phyloP scores from a whole-genome alignment of 2,797 vertebrate genomes.

The Siniperca scherzeri region DNA sequence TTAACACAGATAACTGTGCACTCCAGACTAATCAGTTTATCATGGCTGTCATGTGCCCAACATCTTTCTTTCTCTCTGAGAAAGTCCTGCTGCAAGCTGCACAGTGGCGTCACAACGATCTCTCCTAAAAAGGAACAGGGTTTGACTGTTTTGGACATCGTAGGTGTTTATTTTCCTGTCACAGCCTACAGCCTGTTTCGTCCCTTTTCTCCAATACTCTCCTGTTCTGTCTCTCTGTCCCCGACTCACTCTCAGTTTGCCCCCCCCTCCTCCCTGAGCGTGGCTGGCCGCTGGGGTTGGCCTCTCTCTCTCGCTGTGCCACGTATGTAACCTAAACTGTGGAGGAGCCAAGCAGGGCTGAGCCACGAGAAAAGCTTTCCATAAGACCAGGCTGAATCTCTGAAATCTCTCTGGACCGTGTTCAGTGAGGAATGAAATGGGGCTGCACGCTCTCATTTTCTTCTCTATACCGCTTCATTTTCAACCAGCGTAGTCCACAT shows the following conservation, averaged over 20 bases:
- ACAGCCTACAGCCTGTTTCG: conserved; percentile 64
- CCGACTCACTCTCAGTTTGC: conserved; percentile 51
- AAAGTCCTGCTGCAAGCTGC: conserved; percentile 32
- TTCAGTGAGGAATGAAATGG: conserved; percentile 48
- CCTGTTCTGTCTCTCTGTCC: conserved; percentile 45
- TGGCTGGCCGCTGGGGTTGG: conserved; percentile 49
- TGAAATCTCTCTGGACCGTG: conserved; percentile 46
- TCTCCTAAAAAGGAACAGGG: not conserved
- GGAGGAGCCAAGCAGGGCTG: conserved; percentile 54
- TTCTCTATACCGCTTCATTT: conserved; percentile 8
- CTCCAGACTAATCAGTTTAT: conserved; percentile 35
- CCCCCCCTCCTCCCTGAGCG: conserved; percentile 8
- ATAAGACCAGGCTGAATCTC: conserved; percentile 43
- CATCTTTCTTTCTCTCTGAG: conserved; percentile 5
- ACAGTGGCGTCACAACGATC: not conserved
- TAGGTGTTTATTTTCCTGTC: conserved; percentile 70
- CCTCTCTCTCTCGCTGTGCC: conserved; percentile 58
- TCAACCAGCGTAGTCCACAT: not conserved
- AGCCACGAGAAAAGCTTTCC: conserved; percentile 62
- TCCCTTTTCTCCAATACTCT: conserved; percentile 58
- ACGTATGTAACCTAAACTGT: conserved; percentile 77
- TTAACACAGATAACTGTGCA: conserved; percentile 38
- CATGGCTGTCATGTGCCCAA: conserved; percentile 30
- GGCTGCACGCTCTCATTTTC: conserved; percentile 38
- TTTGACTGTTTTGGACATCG: conserved; percentile 45